Conservation (phyloP, 64 coral and sea anemone species). For the Hydrozoanthus tunicans region DNA sequence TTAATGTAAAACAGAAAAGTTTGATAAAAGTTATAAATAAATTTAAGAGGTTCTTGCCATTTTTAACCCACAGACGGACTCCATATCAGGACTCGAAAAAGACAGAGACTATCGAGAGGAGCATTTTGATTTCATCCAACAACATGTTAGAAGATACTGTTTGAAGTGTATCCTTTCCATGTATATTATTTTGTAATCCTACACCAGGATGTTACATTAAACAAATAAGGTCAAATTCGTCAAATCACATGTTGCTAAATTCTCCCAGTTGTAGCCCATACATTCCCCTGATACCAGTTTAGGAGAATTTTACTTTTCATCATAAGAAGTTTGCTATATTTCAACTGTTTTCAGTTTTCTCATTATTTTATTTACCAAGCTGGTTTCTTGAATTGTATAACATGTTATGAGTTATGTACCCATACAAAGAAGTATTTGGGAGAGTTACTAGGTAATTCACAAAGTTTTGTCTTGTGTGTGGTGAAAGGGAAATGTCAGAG, state of each 20-base stretch:
- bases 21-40: too few relatives aligned
- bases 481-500: too few relatives aligned
- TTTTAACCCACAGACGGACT: conserved; percentile 79
- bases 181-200: too few relatives aligned
- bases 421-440: too few relatives aligned
- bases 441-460: too few relatives aligned
- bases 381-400: too few relatives aligned
- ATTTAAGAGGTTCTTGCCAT: background rate
- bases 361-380: background rate
- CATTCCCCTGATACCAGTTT: background rate
- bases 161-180: conserved; percentile 96
- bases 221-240: background rate
- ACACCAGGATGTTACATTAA: too few relatives aligned
- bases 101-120: conserved; percentile 95
- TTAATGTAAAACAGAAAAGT: too few relatives aligned
- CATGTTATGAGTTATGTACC: too few relatives aligned
- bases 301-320: background rate
- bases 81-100: conserved; percentile 91
- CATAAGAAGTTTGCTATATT: too few relatives aligned
- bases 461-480: too few relatives aligned
- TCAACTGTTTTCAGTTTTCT: background rate
- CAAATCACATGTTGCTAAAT: background rate
- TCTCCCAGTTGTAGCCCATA: too few relatives aligned
- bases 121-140: conserved; percentile 99
- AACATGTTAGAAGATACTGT: conserved; percentile 96